Conservation (phyloP, 2,113 vertebrate species). For the Dicaeum eximium region DNA sequence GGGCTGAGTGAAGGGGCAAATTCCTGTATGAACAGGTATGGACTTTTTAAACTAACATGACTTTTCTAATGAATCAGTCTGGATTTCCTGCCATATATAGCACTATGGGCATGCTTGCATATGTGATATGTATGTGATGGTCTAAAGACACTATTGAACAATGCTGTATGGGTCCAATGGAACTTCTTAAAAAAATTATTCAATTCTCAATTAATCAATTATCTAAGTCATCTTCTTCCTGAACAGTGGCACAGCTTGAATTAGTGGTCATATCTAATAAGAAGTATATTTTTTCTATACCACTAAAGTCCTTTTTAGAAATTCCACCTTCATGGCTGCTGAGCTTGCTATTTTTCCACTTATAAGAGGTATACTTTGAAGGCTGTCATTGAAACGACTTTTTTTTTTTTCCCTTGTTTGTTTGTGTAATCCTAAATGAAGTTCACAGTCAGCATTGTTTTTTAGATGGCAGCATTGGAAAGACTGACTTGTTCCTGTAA, state of each 20-base stretch:
- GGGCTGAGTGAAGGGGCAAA: not conserved
- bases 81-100: not conserved
- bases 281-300: not conserved
- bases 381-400: not conserved
- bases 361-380: not conserved
- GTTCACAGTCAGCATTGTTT: not conserved
- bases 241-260: not conserved
- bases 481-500: not conserved
- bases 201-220: too few species aligned
- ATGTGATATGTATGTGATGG: not conserved
- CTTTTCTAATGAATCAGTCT: not conserved
- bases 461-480: not conserved
- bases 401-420: not conserved
- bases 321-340: not conserved
- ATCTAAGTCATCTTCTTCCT: not conserved
- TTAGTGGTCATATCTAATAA: not conserved
- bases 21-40: accelerated
- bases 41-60: not conserved
- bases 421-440: not conserved
- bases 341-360: not conserved
- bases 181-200: not conserved
- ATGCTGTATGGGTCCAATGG: not conserved
- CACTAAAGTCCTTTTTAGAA: not conserved
- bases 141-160: not conserved
- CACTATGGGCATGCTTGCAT: not conserved